Percentiles rank a stretch among this genome's conserved stretches.
These are phyloP conservation scores for Oxygymnocypris stewartii DNA, from an alignment of 2,113 vertebrate genomes.

Conservation along the genomic window DNA sequence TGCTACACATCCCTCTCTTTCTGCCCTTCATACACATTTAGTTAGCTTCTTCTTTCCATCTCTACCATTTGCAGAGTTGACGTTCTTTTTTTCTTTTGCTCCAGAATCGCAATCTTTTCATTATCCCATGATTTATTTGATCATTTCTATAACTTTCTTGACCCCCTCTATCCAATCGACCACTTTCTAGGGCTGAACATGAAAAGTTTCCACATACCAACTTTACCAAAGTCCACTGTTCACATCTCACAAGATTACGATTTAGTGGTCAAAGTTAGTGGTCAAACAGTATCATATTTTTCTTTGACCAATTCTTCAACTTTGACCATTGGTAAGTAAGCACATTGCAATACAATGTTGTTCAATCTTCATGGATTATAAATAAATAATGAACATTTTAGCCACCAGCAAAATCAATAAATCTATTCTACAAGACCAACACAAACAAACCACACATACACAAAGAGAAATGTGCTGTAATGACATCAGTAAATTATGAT, in stretches of 20 bases:
- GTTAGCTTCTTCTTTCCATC: not conserved
- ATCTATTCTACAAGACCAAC: not conserved
- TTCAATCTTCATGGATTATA: not conserved
- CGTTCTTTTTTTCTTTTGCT: not conserved
- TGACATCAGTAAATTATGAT: constrained; percentile 3
- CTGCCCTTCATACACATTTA: not conserved
- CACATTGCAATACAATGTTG: not conserved
- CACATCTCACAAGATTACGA: not conserved
- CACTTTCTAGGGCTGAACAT: not conserved
- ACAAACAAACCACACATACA: not conserved
- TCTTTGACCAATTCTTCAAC: not conserved
- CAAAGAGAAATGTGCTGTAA: not conserved
- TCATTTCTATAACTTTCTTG: not conserved
- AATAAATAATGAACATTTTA: not conserved
- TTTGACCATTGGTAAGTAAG: not conserved
- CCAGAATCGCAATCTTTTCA: not conserved
- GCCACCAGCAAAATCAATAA: not conserved
- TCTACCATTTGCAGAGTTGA: not conserved
- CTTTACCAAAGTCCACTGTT: not conserved
- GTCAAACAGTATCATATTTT: not conserved
- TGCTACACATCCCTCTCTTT: constrained; percentile 2
- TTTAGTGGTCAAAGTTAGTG: not conserved
- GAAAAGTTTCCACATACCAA: not conserved
- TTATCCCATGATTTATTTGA: not conserved
- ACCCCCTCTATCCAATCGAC: not conserved